Evolutionary conservation across 2,113 vertebrate species (phyloP), one percentile per base, ranked within the genome.

Genomic region (Oriolus oriolus): DNA sequence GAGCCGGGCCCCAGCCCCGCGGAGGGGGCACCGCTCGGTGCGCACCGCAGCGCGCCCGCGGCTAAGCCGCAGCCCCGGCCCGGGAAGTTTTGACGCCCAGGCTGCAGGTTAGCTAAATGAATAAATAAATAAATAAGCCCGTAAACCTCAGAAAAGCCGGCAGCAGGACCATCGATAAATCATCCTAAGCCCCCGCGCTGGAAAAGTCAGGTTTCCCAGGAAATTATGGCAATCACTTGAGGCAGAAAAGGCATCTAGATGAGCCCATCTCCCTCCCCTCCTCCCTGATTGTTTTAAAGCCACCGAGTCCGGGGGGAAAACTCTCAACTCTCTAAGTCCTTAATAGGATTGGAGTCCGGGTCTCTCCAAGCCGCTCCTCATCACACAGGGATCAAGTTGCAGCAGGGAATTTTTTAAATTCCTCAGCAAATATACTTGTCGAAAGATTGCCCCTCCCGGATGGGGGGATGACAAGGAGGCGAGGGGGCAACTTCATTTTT

Each of bases 301-400:
- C 70, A 87, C 80, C 37, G 71, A 92, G 87, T 86, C 47, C 75
- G 6, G 57, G 65, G 59, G 21, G 89, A 94, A 94, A 87, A 78
- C 90, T 95, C 97, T 95, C 95, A 92, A 92, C 96, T 97, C 96
- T 88, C 96, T 97, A 97, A 98, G 90, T 95, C 97, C 95, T 98
- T 98, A 97, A 98, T 97, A 97, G 98, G 98, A 96, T 98, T 98
- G 98, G 98, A 98, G 98, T 97, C 98, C 98, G 95, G 96, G 96
- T 97, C 96, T 92, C 97, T 97, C 98, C 96, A 86, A 98, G 97
- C 98, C 98, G 93, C 98, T 98, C 98, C 98, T 98, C 98, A 98
- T 98, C 98, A 94, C 98, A 98, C 98, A 98, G 97, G 98, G 98
- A 99, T 99, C 99, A 98, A 98, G 98, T 99, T 99, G 98, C 99